phyloP scores from a whole-genome alignment of 2,888 invertebrate genomes.

The Oligia fasciuncula region DNA sequence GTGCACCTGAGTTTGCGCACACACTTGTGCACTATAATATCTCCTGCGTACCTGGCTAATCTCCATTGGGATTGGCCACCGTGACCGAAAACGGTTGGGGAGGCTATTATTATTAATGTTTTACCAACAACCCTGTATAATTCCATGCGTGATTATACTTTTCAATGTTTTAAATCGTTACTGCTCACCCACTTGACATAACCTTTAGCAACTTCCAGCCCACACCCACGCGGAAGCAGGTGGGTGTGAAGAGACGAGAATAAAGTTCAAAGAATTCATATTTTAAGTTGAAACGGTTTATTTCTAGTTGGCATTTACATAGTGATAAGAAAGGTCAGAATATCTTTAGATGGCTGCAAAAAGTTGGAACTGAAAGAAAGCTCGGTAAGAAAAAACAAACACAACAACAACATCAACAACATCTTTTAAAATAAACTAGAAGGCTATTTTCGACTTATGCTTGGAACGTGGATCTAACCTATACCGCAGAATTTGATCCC shows the following conservation, averaged over 20 bases:
- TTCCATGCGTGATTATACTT: no score
- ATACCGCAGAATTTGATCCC: not conserved
- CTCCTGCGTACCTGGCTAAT: no score
- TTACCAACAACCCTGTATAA: no score
- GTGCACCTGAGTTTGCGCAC: no score
- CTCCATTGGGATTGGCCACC: no score
- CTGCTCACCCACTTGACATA: not conserved
- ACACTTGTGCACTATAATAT: no score
- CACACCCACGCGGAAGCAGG: not conserved
- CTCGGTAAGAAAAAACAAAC: not conserved
- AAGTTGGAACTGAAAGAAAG: not conserved
- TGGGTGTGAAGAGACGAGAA: not conserved
- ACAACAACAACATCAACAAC: no score
- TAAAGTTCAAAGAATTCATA: conserved; percentile 17
- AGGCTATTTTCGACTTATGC: not conserved
- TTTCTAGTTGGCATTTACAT: not conserved
- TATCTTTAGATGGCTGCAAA: not conserved
- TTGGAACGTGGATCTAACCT: not conserved
- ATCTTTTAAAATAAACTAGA: not conserved
- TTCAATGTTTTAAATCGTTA: no score
- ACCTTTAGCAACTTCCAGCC: conserved; percentile 3
- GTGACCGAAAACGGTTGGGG: no score
- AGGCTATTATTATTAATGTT: no score
- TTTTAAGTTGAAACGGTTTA: not conserved
- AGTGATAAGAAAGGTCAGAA: not conserved